Evolutionary conservation across 1,140 invertebrate species (phyloP).

Genomic region (Drosophila punjabiensis): DNA sequence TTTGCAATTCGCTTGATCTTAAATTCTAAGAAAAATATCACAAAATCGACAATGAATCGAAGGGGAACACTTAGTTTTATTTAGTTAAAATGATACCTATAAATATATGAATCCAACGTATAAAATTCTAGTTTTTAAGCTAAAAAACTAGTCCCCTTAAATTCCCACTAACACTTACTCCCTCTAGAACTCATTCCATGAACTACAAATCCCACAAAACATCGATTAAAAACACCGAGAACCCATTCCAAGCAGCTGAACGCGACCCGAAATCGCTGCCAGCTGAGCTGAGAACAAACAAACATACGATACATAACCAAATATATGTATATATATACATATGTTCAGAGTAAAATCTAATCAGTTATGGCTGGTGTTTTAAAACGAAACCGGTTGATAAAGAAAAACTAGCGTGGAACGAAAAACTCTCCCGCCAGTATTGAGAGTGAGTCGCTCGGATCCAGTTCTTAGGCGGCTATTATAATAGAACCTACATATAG

Average conservation of each 20-base stretch:
- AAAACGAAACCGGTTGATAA: slow-evolving; percentile 17
- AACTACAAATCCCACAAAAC: neutral
- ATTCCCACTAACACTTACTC: too few relatives aligned
- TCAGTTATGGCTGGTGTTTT: slow-evolving; percentile 8
- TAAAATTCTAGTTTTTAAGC: too few relatives aligned
- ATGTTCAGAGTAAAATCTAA: slow-evolving; percentile 24
- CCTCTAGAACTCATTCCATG: too few relatives aligned
- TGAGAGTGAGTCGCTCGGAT: neutral
- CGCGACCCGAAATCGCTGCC: neutral
- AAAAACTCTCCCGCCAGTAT: slow-evolving; percentile 7
- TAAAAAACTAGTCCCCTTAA: too few relatives aligned
- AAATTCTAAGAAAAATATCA: too few relatives aligned
- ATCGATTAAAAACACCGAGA: neutral
- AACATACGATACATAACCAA: slow-evolving; percentile 4
- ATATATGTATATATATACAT: neutral
- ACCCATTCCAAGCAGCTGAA: neutral
- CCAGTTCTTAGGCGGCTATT: neutral
- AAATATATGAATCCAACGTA: too few relatives aligned
- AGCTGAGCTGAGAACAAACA: slow-evolving; percentile 13
- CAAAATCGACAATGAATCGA: too few relatives aligned
- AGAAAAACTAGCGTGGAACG: slow-evolving; percentile 7
- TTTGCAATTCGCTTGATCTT: neutral
- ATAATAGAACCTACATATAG: neutral
- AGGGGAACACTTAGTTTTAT: too few relatives aligned
- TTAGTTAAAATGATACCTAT: too few relatives aligned